Evolutionary conservation across 2,888 invertebrate genomes (phyloP).

Genomic region (Falcaria lacertinaria): DNA sequence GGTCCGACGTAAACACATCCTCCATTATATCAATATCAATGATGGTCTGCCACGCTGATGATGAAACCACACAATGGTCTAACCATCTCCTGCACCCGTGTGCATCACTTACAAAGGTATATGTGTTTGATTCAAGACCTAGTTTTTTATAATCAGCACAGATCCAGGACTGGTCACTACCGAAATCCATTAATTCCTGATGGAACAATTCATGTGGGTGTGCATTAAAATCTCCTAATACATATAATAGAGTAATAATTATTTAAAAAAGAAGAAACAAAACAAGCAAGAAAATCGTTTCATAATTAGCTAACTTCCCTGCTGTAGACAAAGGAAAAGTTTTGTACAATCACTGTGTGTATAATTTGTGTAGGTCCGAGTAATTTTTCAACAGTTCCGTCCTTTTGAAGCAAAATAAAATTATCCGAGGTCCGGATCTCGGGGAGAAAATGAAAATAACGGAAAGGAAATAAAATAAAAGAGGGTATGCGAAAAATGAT

Average conservation of each 20-base stretch:
- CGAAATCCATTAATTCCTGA: too few species aligned
- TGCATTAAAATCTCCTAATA: too few species aligned
- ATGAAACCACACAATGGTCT: too few species aligned
- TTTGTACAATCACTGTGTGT: slow-evolving; percentile 2
- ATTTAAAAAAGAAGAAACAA: not conserved
- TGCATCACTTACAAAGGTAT: too few species aligned
- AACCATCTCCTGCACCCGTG: too few species aligned
- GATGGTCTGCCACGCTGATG: too few species aligned
- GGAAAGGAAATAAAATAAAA: slow-evolving; percentile 12
- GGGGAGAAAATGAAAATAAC: slow-evolving; percentile 10
- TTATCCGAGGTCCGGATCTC: slow-evolving; percentile 13
- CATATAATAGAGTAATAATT: not conserved
- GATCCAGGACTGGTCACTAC: too few species aligned
- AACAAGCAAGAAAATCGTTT: not conserved
- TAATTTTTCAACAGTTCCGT: slow-evolving; percentile 18
- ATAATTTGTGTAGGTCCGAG: not conserved
- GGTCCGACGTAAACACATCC: too few species aligned
- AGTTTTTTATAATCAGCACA: too few species aligned
- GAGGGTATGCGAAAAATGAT: slow-evolving; percentile 6
- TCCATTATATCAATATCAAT: too few species aligned
- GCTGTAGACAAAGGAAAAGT: slow-evolving; percentile 2
- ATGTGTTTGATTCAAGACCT: too few species aligned
- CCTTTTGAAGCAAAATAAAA: slow-evolving; percentile 18
- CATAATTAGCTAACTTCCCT: slow-evolving; percentile 1
- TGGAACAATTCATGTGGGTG: too few species aligned